Evolutionary conservation across 2,797 vertebrate species (phyloP), one percentile per base, ranked within the genome.

Genomic region (Sarcoramphus papa): DNA sequence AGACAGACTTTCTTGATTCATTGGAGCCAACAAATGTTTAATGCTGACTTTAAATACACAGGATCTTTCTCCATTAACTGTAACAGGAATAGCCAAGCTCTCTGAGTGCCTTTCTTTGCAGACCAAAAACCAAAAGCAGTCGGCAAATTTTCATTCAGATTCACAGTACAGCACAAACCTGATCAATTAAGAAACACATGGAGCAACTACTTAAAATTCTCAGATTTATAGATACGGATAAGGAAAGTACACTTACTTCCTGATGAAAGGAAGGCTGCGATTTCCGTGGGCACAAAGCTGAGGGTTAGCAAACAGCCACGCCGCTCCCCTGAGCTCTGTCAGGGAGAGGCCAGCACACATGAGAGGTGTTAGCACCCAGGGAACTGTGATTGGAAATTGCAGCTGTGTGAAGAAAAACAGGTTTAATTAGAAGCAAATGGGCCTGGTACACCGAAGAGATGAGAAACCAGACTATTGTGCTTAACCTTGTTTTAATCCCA

Each of bases 261-360:
- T 10, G 6, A 41, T 2, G 40, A 31, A 57, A n/a, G 63, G 65
- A 57, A 27, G 27, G 69, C n/a, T 77, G 60, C 0, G 0, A 5
- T 43, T 56, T 48, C 41, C 41, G 37, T 3, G 10, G 9, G 10
- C 10, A 1, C 33, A n/a, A n/a, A 41, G 25, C 40, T 13, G 33
- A 13, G 40, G 21, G 21, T 2, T 2, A 31, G 33, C 48, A 10
- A 43, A 24, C 40, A 60, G 35, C 37, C 63, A 17, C 2, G 0
- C 10, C 1, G 3, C 23, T 31, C 9, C 31, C 50, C 59, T 1
- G 31, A 16, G 17, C 18, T 16, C 14, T 6, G 10, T 0, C 31
- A 15, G 19, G 59, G 53, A 35, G 30, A 56, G 28, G 22, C n/a
- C 64, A 30, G 22, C 27, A 50, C 28, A 14, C 12, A 27, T 3